phyloP scores from a whole-genome alignment of 2,888 invertebrate species.

The Orthosia incerta region DNA sequence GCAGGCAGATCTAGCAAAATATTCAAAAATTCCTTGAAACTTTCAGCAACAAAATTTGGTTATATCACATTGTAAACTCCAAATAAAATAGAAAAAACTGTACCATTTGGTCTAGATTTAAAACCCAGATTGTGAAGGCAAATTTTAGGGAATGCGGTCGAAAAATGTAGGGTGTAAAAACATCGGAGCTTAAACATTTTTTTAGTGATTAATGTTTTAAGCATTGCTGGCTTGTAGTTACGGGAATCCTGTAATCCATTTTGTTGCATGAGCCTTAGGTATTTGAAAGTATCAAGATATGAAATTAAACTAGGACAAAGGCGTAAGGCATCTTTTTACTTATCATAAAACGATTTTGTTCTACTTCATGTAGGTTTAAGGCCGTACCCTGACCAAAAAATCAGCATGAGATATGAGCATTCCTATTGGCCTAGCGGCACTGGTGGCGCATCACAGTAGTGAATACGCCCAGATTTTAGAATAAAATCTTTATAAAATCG shows the following conservation, averaged over 20 bases:
- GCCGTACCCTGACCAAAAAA: too few species aligned
- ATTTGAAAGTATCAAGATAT: conserved; percentile 56
- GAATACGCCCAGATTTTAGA: too few species aligned
- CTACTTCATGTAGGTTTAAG: conserved; percentile 1
- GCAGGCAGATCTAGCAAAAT: not conserved
- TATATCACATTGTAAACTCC: conserved; percentile 2
- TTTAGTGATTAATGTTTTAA: conserved; percentile 60
- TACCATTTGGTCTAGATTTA: conserved; percentile 26
- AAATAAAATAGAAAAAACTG: conserved; percentile 35
- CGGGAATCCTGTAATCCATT: conserved; percentile 44
- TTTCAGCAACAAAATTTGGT: not conserved
- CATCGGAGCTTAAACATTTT: conserved; percentile 34
- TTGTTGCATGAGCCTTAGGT: conserved; percentile 61
- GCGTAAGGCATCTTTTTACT: not conserved
- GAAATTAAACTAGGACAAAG: conserved; percentile 29
- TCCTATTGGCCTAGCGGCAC: too few species aligned
- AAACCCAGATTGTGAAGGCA: conserved; percentile 22
- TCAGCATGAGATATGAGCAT: too few species aligned
- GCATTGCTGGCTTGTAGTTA: conserved; percentile 35
- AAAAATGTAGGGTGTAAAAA: conserved; percentile 38
- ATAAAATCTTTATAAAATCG: too few species aligned
- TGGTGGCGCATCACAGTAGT: too few species aligned
- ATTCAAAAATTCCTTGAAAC: not conserved
- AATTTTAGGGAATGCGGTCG: conserved; percentile 24
- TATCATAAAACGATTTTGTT: too few species aligned